phyloP scores from a whole-genome alignment of 2,113 vertebrate species.

The Ploceus nigricollis region DNA sequence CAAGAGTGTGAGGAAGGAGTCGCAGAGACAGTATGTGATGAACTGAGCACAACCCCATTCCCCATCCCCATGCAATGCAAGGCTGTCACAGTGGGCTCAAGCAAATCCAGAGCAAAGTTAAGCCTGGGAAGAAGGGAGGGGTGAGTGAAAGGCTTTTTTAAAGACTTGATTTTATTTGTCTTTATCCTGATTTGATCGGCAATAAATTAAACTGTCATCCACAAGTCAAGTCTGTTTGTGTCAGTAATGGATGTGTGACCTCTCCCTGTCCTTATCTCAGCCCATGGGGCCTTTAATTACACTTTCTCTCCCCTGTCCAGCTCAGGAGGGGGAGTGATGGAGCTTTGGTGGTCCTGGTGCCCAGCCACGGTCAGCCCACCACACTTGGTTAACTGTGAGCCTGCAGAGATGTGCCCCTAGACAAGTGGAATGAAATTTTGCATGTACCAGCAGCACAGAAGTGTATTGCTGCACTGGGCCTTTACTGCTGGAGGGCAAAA shows the following conservation, averaged over 20 bases:
- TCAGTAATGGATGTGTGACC: fast-evolving
- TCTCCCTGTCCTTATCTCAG: neutral
- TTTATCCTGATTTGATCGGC: neutral
- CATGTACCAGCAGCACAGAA: neutral
- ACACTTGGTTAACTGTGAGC: neutral
- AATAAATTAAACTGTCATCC: neutral
- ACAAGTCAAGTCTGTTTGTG: neutral
- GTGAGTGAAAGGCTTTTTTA: neutral
- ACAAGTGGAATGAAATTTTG: neutral
- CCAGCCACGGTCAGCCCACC: neutral
- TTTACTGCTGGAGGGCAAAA: neutral
- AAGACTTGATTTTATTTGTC: neutral
- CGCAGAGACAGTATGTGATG: neutral
- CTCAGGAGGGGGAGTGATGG: neutral
- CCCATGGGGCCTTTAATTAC: neutral
- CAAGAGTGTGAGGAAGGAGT: neutral
- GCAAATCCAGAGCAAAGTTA: neutral
- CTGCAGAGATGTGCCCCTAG: neutral
- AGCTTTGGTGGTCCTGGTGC: neutral
- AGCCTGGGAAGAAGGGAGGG: neutral
- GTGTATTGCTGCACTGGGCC: neutral
- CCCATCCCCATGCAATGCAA: neutral
- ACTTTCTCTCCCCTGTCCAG: neutral
- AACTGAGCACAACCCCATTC: neutral
- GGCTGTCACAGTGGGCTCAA: neutral